phyloP scores from a whole-genome alignment of 2,888 invertebrate genomes.

The Abrostola tripartita region DNA sequence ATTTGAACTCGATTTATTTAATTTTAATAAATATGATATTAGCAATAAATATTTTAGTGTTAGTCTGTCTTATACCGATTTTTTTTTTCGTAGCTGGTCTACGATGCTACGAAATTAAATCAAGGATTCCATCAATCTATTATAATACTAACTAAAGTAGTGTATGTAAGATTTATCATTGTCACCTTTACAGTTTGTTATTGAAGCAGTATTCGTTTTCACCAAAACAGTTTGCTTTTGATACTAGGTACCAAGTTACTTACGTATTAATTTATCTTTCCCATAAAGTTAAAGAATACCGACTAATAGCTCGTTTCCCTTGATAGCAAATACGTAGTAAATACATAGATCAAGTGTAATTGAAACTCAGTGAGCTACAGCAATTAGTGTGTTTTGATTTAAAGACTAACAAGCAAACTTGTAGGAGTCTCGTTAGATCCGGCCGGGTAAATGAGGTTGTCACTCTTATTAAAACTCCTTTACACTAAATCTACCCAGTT shows the following conservation, averaged over 20 bases:
- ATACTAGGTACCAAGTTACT: too few relatives aligned
- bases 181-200: too few relatives aligned
- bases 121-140: too few relatives aligned
- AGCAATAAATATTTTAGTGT: background rate
- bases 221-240: too few relatives aligned
- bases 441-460: conserved; percentile 69
- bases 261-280: too few relatives aligned
- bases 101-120: too few relatives aligned
- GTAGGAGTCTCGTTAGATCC: conserved; percentile 67
- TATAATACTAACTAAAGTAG: too few relatives aligned
- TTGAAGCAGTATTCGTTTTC: too few relatives aligned
- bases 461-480: conserved; percentile 73
- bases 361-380: conserved; percentile 54
- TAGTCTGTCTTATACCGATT: too few relatives aligned
- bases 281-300: background rate
- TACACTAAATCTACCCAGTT: conserved; percentile 67
- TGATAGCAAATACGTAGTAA: conserved; percentile 4
- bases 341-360: conserved; percentile 22
- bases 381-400: conserved; percentile 66
- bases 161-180: too few relatives aligned
- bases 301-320: background rate
- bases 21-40: background rate
- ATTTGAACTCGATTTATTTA: conserved; percentile 47
- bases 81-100: too few relatives aligned
- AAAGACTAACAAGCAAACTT: conserved; percentile 75